Evolutionary conservation across 2,888 invertebrate species (phyloP), one percentile per base, ranked within the genome.

Genomic region (Ophion costatus): DNA sequence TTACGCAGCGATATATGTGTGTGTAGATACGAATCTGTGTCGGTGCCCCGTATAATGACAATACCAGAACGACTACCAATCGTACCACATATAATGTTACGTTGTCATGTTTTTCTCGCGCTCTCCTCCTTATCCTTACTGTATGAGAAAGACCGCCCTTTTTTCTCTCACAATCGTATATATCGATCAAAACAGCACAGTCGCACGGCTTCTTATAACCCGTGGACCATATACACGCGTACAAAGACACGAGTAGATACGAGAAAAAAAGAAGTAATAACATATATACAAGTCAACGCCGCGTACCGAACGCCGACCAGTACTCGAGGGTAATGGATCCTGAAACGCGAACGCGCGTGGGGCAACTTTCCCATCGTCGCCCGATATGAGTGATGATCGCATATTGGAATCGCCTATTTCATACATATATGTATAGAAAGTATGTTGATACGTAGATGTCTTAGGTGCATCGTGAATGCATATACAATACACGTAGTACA

Each of bases 71-170:
- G 84, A 87, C 86, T 80, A 81, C 84, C 77, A 74, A 73, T 74
- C 66, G 75, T 78, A 83, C 64, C 79, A 42, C 51, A 14, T 57
- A 80, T 29, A 75, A 69, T 70, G 69, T 51, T 70, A 45, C 59
- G 51, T 79, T 75, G 75, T 76, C 77, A 76, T 73, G 56, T 75
- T 70, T 51, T 79, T 66, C 71, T 83, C 74, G 61, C 70, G 56
- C 67, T 80, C 75, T 76, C 76, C 69, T 79, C 38, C 38, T 56
- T 63, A 29, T 76, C 45, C 74, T 83, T 82, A 64, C 79, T 71
- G 78, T 84, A 80, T 82, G 86, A 88, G 87, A 87, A 86, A 88
- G 80, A 86, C 89, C 90, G 89, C 91, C 90, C 88, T 89, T 88
- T 91, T 87, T 69, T 79, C 45, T 78, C 51, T 78, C 59, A 57